Conservation (phyloP, 2,797 vertebrate genomes). For the Cichlasoma orientale region DNA sequence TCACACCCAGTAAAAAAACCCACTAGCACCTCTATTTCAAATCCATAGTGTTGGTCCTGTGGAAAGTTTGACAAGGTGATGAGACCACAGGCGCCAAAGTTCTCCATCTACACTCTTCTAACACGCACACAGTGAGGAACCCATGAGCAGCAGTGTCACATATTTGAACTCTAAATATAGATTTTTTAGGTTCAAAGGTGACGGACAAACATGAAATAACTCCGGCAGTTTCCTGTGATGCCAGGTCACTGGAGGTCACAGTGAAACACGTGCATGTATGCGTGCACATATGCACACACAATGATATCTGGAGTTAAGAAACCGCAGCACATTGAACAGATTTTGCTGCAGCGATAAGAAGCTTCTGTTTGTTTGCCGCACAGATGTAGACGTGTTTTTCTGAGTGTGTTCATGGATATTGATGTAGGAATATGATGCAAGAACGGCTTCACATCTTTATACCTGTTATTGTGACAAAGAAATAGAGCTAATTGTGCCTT, state of each 20-base stretch:
- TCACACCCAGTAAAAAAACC: not conserved
- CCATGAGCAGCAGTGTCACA: not conserved
- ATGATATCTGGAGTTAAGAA: not conserved
- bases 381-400: not conserved
- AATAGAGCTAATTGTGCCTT: not conserved
- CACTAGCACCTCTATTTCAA: not conserved
- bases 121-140: not conserved
- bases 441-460: not conserved
- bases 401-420: not conserved
- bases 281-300: accelerated
- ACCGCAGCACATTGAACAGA: not conserved
- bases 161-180: not conserved
- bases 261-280: not conserved
- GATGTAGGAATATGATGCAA: not conserved
- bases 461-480: not conserved
- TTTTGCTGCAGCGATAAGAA: not conserved
- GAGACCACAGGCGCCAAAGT: not conserved
- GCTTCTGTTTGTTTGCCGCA: not conserved
- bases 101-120: not conserved
- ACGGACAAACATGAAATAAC: not conserved
- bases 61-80: not conserved
- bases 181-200: not conserved
- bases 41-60: not conserved
- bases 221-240: not conserved
- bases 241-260: not conserved